Evolutionary conservation across 2,113 vertebrate species (phyloP).

Genomic region (Crotophaga sulcirostris): DNA sequence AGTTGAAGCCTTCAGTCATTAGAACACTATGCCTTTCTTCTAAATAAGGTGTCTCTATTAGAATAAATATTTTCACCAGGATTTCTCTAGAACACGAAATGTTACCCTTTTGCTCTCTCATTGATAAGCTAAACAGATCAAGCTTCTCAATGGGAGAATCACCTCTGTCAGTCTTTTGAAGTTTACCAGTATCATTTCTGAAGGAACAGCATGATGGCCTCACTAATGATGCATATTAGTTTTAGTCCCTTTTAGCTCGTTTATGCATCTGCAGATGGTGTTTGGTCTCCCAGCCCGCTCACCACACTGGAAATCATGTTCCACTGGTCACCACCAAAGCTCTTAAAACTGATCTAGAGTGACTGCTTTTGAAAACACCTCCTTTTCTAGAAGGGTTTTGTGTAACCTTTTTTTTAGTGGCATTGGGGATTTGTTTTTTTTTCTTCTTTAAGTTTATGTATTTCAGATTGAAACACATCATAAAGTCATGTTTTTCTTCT

Average conservation of each 20-base stretch:
- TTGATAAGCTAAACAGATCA: background rate
- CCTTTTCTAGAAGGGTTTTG: background rate
- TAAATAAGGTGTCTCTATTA: background rate
- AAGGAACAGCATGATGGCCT: background rate
- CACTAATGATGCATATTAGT: background rate
- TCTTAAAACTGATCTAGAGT: background rate
- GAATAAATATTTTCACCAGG: background rate
- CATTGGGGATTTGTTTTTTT: background rate
- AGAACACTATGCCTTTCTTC: background rate
- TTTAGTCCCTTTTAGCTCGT: background rate
- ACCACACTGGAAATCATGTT: background rate
- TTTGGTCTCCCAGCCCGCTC: background rate
- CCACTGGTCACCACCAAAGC: background rate
- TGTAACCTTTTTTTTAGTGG: background rate
- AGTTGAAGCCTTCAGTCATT: background rate
- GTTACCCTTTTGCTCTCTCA: background rate
- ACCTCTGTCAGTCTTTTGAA: background rate
- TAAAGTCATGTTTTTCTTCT: background rate
- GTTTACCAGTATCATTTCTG: background rate
- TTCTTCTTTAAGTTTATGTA: background rate
- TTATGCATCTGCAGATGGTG: background rate
- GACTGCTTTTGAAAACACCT: background rate
- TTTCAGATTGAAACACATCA: background rate
- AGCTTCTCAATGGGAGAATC: background rate
- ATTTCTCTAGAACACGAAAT: background rate